phyloP scores from a whole-genome alignment of 2,113 vertebrate genomes.

The Oncorhynchus mykiss region DNA sequence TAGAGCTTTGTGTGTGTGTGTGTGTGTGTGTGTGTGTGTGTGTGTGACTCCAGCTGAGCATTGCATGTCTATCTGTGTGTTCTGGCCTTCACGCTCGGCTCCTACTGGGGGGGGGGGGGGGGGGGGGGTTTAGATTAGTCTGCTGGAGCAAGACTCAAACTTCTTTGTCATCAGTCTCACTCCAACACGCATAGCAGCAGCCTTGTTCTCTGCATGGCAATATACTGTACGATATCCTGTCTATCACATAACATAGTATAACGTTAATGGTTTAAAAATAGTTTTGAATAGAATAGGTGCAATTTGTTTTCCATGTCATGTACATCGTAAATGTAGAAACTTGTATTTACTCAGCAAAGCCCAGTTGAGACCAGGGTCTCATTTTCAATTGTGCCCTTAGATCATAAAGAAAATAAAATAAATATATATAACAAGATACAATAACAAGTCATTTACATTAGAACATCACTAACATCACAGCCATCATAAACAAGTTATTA shows the following conservation, averaged over 20 bases:
- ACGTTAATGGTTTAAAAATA: background rate
- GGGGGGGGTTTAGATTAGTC: slow-evolving; percentile 1
- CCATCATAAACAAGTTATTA: too few relatives aligned
- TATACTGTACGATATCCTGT: background rate
- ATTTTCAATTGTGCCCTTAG: too few relatives aligned
- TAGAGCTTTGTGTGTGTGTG: background rate
- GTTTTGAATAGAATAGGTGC: background rate
- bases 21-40: too few relatives aligned
- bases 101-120: background rate
- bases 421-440: too few relatives aligned
- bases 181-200: background rate
- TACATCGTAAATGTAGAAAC: too few relatives aligned
- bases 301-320: background rate
- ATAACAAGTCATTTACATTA: too few relatives aligned
- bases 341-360: too few relatives aligned
- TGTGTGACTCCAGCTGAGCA: too few relatives aligned
- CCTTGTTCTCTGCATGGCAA: background rate
- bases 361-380: too few relatives aligned
- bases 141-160: slow-evolving; percentile 11
- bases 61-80: background rate
- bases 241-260: background rate
- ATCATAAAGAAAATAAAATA: too few relatives aligned
- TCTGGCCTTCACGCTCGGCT: slow-evolving; percentile 5
- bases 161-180: slow-evolving; percentile 9
- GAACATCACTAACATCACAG: too few relatives aligned